Evolutionary conservation across 2,113 vertebrate species (phyloP).

Genomic region (Limanda limanda): DNA sequence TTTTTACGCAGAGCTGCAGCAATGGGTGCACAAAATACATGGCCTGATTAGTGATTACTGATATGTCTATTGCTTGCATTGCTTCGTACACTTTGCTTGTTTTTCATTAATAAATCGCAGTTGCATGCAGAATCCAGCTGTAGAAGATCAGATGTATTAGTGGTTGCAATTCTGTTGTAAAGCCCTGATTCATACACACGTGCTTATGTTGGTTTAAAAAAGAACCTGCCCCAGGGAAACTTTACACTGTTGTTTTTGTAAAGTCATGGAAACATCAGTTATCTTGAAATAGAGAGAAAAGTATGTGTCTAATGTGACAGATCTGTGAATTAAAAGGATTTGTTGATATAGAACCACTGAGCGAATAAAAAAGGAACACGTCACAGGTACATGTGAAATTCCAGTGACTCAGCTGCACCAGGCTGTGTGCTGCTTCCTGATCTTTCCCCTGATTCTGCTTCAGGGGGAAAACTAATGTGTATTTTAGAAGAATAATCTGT

Average conservation of each 20-base stretch:
- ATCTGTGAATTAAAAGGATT: slow-evolving; percentile 26
- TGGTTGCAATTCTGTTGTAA: background rate
- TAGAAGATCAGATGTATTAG: background rate
- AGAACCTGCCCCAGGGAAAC: background rate
- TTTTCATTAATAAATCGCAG: background rate
- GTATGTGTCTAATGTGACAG: background rate
- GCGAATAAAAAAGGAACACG: slow-evolving; percentile 31
- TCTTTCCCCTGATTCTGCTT: slow-evolving; percentile 31
- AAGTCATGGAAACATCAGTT: background rate
- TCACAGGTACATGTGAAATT: slow-evolving; percentile 48
- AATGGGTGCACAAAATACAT: background rate
- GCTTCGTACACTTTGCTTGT: background rate
- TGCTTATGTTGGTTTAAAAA: background rate
- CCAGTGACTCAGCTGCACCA: slow-evolving; percentile 54
- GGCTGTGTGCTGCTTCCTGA: slow-evolving; percentile 23
- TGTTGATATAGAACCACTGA: background rate
- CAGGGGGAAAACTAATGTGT: background rate
- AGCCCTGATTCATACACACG: too few species aligned
- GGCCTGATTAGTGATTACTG: too few species aligned
- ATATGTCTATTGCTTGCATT: too few species aligned
- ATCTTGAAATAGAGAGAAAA: background rate
- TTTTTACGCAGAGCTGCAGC: background rate
- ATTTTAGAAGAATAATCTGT: slow-evolving; percentile 6
- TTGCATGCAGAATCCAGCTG: background rate
- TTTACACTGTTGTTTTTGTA: background rate